These are phyloP conservation scores for Gallinago nigripennis DNA, from an alignment of 2,797 vertebrate genomes.

Conservation along the genomic window DNA sequence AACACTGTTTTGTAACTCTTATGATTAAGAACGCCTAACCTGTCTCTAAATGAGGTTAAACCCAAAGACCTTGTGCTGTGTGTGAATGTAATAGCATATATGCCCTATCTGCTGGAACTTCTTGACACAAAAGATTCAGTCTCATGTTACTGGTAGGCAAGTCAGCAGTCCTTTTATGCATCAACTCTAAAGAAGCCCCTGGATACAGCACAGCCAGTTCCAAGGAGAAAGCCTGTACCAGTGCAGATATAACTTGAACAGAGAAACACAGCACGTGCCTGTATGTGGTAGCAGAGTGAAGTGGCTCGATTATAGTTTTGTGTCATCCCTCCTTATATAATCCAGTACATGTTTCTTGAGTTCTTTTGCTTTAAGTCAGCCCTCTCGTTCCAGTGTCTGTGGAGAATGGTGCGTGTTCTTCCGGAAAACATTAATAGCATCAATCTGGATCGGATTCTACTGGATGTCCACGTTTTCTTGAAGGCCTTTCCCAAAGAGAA, in stretches of 20 bases:
- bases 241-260: not conserved
- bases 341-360: not conserved
- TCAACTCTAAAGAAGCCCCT: not conserved
- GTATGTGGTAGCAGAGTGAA: not conserved
- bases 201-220: not conserved
- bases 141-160: not conserved
- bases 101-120: not conserved
- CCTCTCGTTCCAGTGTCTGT: conserved; percentile 86
- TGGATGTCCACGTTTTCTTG: conserved; percentile 98
- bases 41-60: not conserved
- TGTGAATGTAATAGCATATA: not conserved
- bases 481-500: conserved; percentile 98
- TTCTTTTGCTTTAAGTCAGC: not conserved
- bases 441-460: conserved; percentile 93
- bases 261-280: accelerated
- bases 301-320: not conserved
- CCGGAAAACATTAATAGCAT: conserved; percentile 92
- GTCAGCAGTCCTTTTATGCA: not conserved
- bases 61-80: not conserved
- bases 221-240: not conserved
- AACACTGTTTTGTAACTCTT: not conserved
- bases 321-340: not conserved
- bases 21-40: not conserved
- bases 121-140: not conserved
- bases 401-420: conserved; percentile 94